A percentile compares a stretch with the other conserved stretches of the same genome.
Evolutionary conservation across 2,888 invertebrate genomes (phyloP).

Genomic region (Pachydiplax longipennis): DNA sequence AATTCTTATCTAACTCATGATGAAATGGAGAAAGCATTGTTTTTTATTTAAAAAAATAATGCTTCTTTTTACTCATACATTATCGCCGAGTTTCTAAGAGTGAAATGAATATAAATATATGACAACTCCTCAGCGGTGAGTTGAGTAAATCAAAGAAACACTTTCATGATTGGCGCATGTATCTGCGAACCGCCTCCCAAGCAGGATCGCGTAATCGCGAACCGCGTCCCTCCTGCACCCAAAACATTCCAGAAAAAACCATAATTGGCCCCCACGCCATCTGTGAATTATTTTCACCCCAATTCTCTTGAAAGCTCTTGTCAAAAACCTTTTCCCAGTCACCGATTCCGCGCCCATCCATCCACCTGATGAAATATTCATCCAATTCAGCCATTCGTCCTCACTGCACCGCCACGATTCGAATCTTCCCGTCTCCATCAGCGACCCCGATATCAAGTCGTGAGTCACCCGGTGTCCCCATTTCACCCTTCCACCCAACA

Average conservation of each 20-base stretch:
- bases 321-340: conserved; percentile 2
- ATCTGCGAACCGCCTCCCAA: too few relatives aligned
- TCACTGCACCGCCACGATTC: background rate
- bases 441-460: background rate
- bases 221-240: too few relatives aligned
- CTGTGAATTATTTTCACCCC: conserved; percentile 46
- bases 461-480: background rate
- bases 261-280: background rate
- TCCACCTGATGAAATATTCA: conserved; percentile 5
- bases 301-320: conserved; percentile 42
- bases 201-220: too few relatives aligned
- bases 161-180: too few relatives aligned
- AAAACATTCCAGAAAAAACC: background rate
- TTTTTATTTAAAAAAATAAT: too few relatives aligned
- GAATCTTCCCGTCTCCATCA: background rate
- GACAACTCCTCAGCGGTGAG: too few relatives aligned
- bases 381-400: conserved; percentile 7
- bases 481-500: background rate
- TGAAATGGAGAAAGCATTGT: too few relatives aligned
- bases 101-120: too few relatives aligned
- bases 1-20: too few relatives aligned
- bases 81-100: too few relatives aligned
- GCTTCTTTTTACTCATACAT: too few relatives aligned
- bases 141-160: too few relatives aligned
- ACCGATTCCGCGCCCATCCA: background rate